Base-by-base conservation (phyloP, 1,140 invertebrate species). In the Drosophila teissieri region DNA sequence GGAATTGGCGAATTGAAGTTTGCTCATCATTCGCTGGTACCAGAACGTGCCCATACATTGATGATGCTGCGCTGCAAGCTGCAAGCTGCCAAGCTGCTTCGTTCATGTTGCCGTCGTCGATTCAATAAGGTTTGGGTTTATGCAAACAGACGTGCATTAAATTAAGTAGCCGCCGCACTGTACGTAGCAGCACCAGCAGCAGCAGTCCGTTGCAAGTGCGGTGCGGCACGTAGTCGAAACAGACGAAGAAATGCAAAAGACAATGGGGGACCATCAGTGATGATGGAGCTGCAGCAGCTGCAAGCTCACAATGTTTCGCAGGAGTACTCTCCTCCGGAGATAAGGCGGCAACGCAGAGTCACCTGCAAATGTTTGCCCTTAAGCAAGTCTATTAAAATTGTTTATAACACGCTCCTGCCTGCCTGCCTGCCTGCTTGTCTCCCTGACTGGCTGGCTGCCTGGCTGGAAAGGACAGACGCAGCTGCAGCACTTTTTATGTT, bases 321-420 rank as follows among this genome's bases (percentile, higher is more conserved):
- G 48, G 19, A 44, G n/a, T 37, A 57, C 40, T 54, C 27, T 24
- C 6, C 12, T 4, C 5, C 5, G 45, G 6, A 19, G 17, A 39
- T 22, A 22, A 19, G 31, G 31, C 22, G 46, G 14, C 11, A 61
- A 6, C 19, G 12, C 24, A n/a, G 57, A 62, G 69, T 55, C 52
- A 73, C 63, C 54, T 76, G 72, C 65, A 69, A 83, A 80, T 78
- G 83, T 84, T 80, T 77, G 83, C 76, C 72, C 83, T 77, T 84
- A 84, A 84, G 84, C 80, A 90, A 90, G 84, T 88, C 84, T 89
- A 88, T 88, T 88, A 88, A 88, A 84, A 88, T 84, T 89, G 84
- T 88, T 89, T 85, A 85, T 81, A 78, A 78, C 78, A 58, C 57
- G 63, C 37, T 39, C 37, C 37, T 39, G 12, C 11, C 37, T 2